Conservation (phyloP, 2,113 vertebrate genomes). For the Octodon degus region DNA sequence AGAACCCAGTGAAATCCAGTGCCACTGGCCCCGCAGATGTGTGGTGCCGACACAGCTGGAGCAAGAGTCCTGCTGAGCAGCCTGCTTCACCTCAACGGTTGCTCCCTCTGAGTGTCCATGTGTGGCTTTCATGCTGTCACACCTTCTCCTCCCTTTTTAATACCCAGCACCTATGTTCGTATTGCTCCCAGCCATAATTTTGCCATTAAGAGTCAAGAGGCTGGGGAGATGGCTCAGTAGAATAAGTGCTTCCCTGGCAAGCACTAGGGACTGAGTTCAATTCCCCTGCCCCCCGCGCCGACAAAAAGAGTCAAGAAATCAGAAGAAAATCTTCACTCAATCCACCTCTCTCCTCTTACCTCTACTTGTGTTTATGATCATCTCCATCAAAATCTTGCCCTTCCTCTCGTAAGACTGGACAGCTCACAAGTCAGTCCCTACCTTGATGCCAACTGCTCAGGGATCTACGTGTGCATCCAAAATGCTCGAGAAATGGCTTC, state of each 20-base stretch:
- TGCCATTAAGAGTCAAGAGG: neutral
- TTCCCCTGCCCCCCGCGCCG: no score
- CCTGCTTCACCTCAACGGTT: neutral
- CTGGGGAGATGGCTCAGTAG: no score
- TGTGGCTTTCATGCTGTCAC: neutral
- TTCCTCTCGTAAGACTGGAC: neutral
- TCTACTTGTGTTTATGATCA: neutral
- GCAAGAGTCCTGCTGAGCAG: neutral
- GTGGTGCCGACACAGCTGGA: neutral
- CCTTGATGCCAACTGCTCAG: neutral
- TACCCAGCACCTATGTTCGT: neutral
- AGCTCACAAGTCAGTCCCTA: neutral
- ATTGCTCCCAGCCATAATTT: neutral
- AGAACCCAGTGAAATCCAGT: neutral
- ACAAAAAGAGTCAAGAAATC: neutral
- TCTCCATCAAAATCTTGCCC: neutral
- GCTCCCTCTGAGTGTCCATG: neutral
- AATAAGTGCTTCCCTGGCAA: no score
- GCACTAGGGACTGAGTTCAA: no score
- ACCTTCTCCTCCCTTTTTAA: neutral
- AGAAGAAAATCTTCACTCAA: neutral
- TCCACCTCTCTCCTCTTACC: neutral
- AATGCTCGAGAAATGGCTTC: neutral
- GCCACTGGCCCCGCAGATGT: neutral
- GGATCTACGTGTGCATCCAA: neutral